A percentile compares a stretch with the other conserved stretches of the same genome.
Conservation (phyloP, 2,113 vertebrate species). For the Odocoileus hemionus region DNA sequence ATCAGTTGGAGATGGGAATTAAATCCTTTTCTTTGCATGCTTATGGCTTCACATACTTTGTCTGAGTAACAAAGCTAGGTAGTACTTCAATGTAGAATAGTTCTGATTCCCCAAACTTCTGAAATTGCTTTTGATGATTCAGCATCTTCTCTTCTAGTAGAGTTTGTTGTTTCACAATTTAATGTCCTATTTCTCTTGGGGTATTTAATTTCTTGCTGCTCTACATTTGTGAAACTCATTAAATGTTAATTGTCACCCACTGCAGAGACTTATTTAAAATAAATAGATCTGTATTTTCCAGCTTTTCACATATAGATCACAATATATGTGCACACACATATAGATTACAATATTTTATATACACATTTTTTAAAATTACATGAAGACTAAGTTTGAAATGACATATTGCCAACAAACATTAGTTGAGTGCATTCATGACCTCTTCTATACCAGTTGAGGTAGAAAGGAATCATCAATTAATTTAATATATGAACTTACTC, state of each 20-base stretch:
- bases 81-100: background rate
- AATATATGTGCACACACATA: background rate
- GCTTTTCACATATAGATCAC: background rate
- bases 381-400: background rate
- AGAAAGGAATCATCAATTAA: background rate
- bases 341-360: background rate
- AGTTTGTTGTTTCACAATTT: background rate
- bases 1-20: background rate
- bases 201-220: background rate
- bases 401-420: background rate
- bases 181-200: background rate
- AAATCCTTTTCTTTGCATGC: background rate
- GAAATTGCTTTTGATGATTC: background rate
- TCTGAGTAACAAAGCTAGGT: background rate
- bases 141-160: background rate
- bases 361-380: background rate
- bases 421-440: background rate
- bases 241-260: background rate
- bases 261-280: background rate
- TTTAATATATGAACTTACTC: conserved; percentile 1
- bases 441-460: background rate
- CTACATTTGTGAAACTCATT: background rate
- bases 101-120: background rate
- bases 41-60: background rate
- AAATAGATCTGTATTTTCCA: background rate